These are phyloP conservation scores for Zaprionus kolodkinae DNA, from an alignment of 1,140 invertebrate species.

Conservation along the genomic window DNA sequence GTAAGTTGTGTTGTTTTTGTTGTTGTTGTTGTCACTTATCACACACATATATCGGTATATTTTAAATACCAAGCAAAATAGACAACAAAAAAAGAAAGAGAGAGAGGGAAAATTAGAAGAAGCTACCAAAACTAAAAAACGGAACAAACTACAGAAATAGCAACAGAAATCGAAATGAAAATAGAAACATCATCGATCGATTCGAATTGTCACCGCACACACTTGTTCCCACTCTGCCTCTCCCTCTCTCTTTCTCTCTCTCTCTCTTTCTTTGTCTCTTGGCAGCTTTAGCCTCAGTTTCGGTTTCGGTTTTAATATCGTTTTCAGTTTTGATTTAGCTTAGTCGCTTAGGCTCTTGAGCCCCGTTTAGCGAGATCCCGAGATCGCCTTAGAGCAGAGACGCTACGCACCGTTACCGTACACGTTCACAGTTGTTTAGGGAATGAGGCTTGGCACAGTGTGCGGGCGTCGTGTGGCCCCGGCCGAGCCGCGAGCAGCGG, in stretches of 20 bases:
- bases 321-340: neutral
- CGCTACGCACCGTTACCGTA: slow-evolving; percentile 66
- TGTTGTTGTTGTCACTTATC: neutral
- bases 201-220: slow-evolving; percentile 19
- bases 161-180: slow-evolving; percentile 42
- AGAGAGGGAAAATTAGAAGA: neutral
- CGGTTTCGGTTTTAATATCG: slow-evolving; percentile 17
- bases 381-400: neutral
- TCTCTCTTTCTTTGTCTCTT: neutral
- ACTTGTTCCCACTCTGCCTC: slow-evolving; percentile 14
- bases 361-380: slow-evolving; percentile 31
- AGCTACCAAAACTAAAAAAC: slow-evolving; percentile 25
- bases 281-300: slow-evolving; percentile 8
- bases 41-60: neutral
- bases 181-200: slow-evolving; percentile 26
- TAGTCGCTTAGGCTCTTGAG: slow-evolving; percentile 16
- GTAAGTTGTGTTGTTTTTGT: slow-evolving; percentile 12
- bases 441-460: slow-evolving; percentile 61
- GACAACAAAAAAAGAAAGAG: neutral
- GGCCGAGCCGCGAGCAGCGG: neutral
- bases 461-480: slow-evolving; percentile 48
- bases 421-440: slow-evolving; percentile 78
- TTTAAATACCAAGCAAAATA: neutral
- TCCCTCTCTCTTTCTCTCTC: neutral
- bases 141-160: slow-evolving; percentile 46